Evolutionary conservation across 2,113 vertebrate genomes (phyloP).

Genomic region (Poecilia latipinna): DNA sequence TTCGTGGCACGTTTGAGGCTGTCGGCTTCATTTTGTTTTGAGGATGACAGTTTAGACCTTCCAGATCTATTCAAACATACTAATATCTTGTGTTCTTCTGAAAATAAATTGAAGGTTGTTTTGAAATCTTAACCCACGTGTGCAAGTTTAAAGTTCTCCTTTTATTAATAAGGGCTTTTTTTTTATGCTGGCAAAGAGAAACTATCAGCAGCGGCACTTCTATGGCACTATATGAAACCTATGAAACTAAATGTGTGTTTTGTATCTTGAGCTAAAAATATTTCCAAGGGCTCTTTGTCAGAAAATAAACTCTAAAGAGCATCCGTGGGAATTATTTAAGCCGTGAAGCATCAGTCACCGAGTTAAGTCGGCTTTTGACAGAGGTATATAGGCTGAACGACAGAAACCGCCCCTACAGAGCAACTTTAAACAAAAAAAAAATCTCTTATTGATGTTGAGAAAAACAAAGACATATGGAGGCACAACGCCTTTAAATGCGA

Average conservation of each 20-base stretch:
- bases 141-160: background rate
- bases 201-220: background rate
- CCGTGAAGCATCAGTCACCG: constrained; percentile 9
- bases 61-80: too few species aligned
- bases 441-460: constrained; percentile 10
- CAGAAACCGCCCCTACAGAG: constrained; percentile 1
- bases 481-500: background rate
- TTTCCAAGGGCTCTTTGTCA: background rate
- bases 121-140: background rate
- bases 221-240: background rate
- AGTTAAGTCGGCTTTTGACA: constrained; percentile 10
- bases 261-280: background rate
- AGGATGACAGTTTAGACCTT: too few species aligned
- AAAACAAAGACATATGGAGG: constrained; percentile 21
- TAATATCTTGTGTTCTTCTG: too few species aligned
- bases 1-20: too few species aligned
- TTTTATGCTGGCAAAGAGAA: background rate
- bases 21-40: too few species aligned
- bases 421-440: background rate
- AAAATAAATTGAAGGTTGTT: too few species aligned
- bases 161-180: background rate
- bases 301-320: constrained; percentile 3
- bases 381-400: background rate
- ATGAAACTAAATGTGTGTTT: background rate
- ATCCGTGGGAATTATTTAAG: background rate